Percentiles rank a stretch among this genome's conserved stretches.
Evolutionary conservation across 2,888 invertebrate species (phyloP).

Genomic region (Barypeithes pellucidus): DNA sequence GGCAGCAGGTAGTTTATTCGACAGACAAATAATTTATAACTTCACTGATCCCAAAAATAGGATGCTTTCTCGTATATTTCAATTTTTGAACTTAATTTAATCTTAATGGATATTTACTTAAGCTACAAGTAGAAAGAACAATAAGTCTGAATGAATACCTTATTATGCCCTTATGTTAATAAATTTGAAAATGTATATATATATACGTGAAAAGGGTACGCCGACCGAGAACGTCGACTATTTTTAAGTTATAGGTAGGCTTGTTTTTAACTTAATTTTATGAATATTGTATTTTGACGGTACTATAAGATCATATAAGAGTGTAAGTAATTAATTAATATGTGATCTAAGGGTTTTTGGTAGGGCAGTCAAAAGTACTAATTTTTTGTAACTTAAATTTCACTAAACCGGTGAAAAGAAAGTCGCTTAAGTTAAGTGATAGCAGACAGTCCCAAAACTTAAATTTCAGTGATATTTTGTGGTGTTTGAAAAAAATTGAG

Average conservation of each 20-base stretch:
- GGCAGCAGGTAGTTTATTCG: no score
- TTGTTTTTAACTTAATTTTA: background rate
- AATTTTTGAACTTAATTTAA: background rate
- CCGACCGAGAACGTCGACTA: background rate
- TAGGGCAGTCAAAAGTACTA: conserved; percentile 18
- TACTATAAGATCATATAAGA: background rate
- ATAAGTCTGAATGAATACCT: background rate
- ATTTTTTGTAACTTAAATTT: conserved; percentile 29
- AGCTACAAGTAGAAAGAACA: background rate
- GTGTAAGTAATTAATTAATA: background rate
- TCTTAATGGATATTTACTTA: background rate
- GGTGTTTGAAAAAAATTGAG: conserved; percentile 44
- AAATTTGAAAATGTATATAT: background rate
- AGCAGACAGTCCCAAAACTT: conserved; percentile 44
- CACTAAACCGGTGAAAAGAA: conserved; percentile 27
- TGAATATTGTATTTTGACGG: background rate
- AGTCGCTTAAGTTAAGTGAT: conserved; percentile 40
- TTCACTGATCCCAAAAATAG: no score
- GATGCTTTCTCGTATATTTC: no score
- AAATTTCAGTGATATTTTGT: conserved; percentile 51
- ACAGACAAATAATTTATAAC: no score
- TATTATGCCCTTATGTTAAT: background rate
- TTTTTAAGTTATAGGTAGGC: background rate
- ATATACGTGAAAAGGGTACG: background rate
- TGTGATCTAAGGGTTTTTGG: conserved; percentile 14